Conservation (phyloP, 2,113 vertebrate genomes). For the Microtus oregoni region DNA sequence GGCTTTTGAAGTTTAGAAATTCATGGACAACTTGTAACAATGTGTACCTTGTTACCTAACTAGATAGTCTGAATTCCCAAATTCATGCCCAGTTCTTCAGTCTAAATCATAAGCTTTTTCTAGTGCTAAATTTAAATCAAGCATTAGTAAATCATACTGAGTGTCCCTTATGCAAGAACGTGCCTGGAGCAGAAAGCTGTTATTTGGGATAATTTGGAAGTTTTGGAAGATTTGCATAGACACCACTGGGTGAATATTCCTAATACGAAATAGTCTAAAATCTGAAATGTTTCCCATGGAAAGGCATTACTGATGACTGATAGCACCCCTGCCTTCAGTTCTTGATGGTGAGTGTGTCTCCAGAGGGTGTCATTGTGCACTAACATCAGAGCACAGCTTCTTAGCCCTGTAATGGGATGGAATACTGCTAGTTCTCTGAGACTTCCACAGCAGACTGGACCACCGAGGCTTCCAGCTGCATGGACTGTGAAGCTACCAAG, state of each 20-base stretch:
- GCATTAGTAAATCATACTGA: not conserved
- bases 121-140: not conserved
- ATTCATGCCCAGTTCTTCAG: not conserved
- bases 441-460: not conserved
- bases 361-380: not conserved
- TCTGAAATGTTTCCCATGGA: not conserved
- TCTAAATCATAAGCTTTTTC: slow-evolving; percentile 13
- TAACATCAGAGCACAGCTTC: not conserved
- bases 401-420: not conserved
- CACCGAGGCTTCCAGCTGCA: not conserved
- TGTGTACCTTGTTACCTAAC: not conserved
- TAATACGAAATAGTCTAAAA: not conserved
- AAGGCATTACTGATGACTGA: not conserved
- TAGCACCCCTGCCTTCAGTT: not conserved
- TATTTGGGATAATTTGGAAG: not conserved
- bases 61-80: not conserved
- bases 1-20: slow-evolving; percentile 20
- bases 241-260: not conserved
- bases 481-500: not conserved
- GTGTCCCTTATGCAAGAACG: not conserved
- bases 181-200: not conserved
- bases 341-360: not conserved
- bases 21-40: not conserved
- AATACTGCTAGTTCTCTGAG: not conserved
- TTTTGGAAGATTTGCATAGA: not conserved